Evolutionary conservation across 35 echinoderm and acorn worm genomes (phyloP).

Genomic region (Nesometra sesokonis): DNA sequence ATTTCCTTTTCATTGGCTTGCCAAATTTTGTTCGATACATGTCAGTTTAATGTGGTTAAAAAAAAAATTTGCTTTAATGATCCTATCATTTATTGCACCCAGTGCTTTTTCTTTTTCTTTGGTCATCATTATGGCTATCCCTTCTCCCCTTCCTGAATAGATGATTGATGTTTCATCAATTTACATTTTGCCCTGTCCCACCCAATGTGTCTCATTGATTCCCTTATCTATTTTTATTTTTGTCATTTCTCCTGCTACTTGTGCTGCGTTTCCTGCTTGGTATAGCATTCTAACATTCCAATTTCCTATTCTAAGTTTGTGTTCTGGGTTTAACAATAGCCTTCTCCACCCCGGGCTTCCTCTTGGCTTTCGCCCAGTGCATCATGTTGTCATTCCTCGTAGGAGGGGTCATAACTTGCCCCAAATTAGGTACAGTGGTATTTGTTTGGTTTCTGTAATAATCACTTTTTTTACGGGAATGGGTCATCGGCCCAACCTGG

Average conservation of each 20-base stretch:
- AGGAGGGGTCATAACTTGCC: background rate
- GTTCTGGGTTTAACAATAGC: background rate
- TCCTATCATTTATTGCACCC: background rate
- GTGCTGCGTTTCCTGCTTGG: background rate
- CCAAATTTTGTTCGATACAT: too few relatives aligned
- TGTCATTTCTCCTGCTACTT: background rate
- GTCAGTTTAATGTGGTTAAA: background rate
- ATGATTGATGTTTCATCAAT: background rate
- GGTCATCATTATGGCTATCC: background rate
- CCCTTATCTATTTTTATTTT: background rate
- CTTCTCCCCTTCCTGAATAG: background rate
- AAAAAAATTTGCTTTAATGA: background rate
- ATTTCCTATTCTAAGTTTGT: background rate
- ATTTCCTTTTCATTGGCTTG: too few relatives aligned
- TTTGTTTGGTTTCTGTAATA: constrained; percentile 33
- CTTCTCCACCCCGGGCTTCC: background rate
- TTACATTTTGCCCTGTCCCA: background rate
- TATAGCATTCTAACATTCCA: background rate
- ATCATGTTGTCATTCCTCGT: too few relatives aligned
- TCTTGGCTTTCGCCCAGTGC: background rate
- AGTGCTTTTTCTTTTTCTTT: background rate
- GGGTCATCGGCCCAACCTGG: constrained; percentile 24
- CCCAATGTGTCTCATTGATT: background rate
- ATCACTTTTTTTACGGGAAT: constrained; percentile 13
- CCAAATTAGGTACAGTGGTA: background rate